Evolutionary conservation across 2,888 invertebrate genomes (phyloP), one percentile per base, ranked within the genome.

Genomic region (Tanytarsus gracilentus): DNA sequence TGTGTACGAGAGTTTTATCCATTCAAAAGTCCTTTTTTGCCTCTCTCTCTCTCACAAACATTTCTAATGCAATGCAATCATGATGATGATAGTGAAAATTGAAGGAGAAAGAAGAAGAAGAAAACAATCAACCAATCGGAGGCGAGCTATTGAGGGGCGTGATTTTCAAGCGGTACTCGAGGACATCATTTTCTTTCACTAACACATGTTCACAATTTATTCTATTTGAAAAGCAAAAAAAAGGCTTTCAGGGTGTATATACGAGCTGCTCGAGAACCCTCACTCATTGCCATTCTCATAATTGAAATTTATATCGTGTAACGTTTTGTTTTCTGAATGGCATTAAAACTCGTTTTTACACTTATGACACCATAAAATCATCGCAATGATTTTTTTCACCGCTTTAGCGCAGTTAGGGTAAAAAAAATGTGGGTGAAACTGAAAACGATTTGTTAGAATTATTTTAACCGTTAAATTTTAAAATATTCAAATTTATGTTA

Each of bases 281-380:
- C n/a, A n/a, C n/a, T n/a, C 16, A 39, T 55, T 55, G 55, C 55
- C 40, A 26, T 55, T 55, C 39, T 55, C 55, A 55, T 55, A 39
- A 55, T 55, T 55, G 55, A 55, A 55, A 55, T 55, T 55, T 55
- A 55, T 55, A 39, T 55, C 40, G 7, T n/a, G n/a, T 39, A 30
- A 52, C 25, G 40, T 40, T 44, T 44, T 44, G 44, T 44, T 36
- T 36, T 36, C 14, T 36, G 36, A 21, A 44, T 49, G 25, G 49
- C 21, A 49, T 49, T 49, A 49, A 49, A 49, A 25, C 49, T 16
- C 11, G 25, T 51, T 26, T 51, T 51, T 29, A 27, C 29, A 27
- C 14, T 33, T 30, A n/a, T 14, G 4, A 25, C 14, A 33, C 36
- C 33, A 21, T 44, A 44, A 44, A 44, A 36, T 36, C 36, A 36